Percentiles rank a stretch among this genome's conserved stretches.
phyloP scores from a whole-genome alignment of 2,797 vertebrate genomes.

The Rhinichthys osculus region DNA sequence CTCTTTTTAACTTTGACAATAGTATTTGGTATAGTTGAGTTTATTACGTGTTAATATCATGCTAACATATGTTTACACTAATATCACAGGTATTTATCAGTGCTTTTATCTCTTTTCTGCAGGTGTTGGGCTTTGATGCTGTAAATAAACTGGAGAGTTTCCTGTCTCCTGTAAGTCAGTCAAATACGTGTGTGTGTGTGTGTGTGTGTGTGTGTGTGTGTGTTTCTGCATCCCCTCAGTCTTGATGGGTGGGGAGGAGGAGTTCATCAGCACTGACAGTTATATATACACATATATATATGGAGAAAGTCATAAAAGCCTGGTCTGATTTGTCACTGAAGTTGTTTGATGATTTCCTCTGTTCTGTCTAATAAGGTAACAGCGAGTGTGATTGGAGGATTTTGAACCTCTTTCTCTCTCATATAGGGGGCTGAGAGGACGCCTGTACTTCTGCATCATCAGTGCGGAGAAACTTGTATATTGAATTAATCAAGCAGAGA shows the following conservation, averaged over 20 bases:
- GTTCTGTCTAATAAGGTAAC: slow-evolving; percentile 9
- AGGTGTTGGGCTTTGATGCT: neutral
- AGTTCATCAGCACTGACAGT: neutral
- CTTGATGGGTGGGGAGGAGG: neutral
- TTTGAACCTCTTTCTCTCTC: neutral
- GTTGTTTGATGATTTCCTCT: slow-evolving; percentile 18
- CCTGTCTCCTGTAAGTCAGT: neutral
- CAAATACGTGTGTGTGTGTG: too few species aligned
- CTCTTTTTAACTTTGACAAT: neutral
- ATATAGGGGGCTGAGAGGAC: neutral
- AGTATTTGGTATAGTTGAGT: neutral
- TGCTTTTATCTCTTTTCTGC: neutral
- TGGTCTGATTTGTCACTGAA: neutral
- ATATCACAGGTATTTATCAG: neutral
- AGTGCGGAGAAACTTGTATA: neutral
- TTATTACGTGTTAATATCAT: neutral
- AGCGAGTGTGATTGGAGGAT: neutral
- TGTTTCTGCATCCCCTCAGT: neutral
- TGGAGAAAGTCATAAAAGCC: neutral
- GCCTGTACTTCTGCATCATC: neutral
- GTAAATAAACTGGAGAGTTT: slow-evolving; percentile 1
- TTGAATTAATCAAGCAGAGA: neutral
- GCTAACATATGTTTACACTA: neutral
- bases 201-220: neutral
- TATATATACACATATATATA: slow-evolving; percentile 4